A percentile compares a stretch with the other conserved stretches of the same genome.
Evolutionary conservation across 2,113 vertebrate genomes (phyloP).

Genomic region (Bubalus kerabau): DNA sequence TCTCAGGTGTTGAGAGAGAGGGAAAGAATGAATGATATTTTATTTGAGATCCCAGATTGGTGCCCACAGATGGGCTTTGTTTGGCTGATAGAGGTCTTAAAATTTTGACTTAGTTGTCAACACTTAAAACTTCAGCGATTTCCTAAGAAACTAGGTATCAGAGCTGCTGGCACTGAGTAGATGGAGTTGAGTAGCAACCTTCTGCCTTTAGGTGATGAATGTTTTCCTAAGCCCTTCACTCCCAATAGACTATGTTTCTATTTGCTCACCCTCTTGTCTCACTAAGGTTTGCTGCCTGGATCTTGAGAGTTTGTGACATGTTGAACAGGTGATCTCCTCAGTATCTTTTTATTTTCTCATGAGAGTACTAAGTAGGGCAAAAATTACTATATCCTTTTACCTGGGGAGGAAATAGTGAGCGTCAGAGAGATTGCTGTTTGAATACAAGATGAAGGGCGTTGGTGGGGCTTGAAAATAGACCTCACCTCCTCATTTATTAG

Average conservation of each 20-base stretch:
- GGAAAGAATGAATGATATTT: neutral
- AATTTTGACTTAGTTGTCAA: neutral
- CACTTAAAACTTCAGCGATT: neutral
- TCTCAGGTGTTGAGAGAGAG: neutral
- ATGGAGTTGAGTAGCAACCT: neutral
- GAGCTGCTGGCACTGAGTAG: neutral
- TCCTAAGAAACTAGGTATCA: neutral
- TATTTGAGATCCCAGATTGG: neutral
- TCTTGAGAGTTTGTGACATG: neutral
- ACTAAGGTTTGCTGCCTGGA: neutral
- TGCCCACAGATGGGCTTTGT: neutral
- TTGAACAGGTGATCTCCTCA: neutral
- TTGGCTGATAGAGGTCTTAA: neutral
- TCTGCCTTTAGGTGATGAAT: fast-evolving
- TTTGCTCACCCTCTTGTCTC: neutral
- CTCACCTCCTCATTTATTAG: neutral
- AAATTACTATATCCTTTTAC: neutral
- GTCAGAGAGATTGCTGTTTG: neutral
- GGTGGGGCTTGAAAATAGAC: neutral
- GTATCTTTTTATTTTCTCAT: neutral
- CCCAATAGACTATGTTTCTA: neutral
- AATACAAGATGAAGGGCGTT: neutral
- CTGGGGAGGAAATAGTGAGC: neutral
- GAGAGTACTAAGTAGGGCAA: neutral
- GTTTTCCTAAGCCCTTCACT: neutral